Base-by-base conservation (phyloP, 1,140 invertebrate genomes). In the Tachypleus tridentatus region DNA sequence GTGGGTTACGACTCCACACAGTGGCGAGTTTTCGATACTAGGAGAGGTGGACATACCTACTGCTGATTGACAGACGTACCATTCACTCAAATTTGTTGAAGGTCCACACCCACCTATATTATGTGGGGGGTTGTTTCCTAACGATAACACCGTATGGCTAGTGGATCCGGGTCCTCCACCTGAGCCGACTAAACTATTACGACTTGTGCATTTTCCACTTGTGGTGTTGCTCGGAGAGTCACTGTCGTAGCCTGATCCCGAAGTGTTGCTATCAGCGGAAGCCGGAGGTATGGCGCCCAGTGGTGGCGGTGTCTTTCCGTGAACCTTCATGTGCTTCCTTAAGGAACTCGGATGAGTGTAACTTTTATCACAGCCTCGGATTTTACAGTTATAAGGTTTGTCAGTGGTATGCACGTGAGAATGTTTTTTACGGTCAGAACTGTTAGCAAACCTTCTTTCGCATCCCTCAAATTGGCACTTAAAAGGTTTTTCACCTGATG, bases 271-370 rank as follows among this genome's bases (percentile, higher is more conserved):
- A 4, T n/a, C 58, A 4, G 64, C 52, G 8, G 49, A 29, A 4
- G 10, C 49, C 10, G 60, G 52, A 6, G 62, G 61, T 11, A 65
- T 60, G 4, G 59, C 60, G 7, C 49, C 62, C 7, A 73, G 68
- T 8, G 77, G 78, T 65, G 75, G 76, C 51, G 78, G 77, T 51
- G 78, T 81, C 75, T 84, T 82, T 47, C 81, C 80, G 71, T 83
- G 82, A 10, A 93, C 93, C 83, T 98, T 98, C 93, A 97, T 97
- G 79, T 98, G 95, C 80, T 98, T 98, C 71, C 95, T 82, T 67
- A 98, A 82, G 49, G 93, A 97, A 61, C 91, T 94, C 5, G 96
- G 96, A 78, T 98, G 96, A n/a, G 96, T 98, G 82, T 99, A 99
- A 60, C 90, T 95, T 80, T 98, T 98, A 82, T 97, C 94, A 80